Evolutionary conservation across 2,888 invertebrate genomes (phyloP), one percentile per base, ranked within the genome.

Genomic region (Nemotelus nigrinus): DNA sequence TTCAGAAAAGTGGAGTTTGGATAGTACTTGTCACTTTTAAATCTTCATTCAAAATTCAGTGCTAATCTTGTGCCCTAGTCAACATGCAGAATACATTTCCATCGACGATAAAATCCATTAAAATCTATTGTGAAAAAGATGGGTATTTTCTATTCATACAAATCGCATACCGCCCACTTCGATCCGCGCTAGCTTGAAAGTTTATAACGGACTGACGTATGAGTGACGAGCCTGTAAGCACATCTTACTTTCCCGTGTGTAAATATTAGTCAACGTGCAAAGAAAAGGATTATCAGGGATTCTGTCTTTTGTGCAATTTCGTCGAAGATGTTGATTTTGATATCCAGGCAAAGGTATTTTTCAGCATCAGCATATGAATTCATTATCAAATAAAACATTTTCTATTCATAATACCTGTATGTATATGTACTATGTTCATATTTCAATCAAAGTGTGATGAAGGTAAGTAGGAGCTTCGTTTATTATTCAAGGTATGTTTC

Each of bases 61-160:
- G 6, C 8, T 50, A 50, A 8, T 5, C 50, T 50, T 50, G 8
- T 50, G 5, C 8, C 50, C 8, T 8, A 50, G 50, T 50, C 50
- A 7, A 7, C 41, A 39, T 4, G 41, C 25, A 60, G 60, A 60
- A 60, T 60, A 60, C 25, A 60, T 60, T 60, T 60, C 25, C 58
- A 25, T 58, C 25, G 6, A 43, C 41, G 25, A 60, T 39, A 7
- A 60, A 60, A 60, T 60, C 60, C 60, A 60, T 60, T 25, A 60
- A 60, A 60, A 60, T 7, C 60, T 41, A 60, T 60, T 60, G 60
- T 60, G 60, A 8, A 57, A 39, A 60, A 60, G 60, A 39, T 60
- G 3, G 41, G 60, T 60, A 60, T 60, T 60, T 39, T 4, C 60
- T 25, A 41, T 41, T 58, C n/a, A n/a, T 58, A 25, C 8, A 4